Conservation (phyloP, 2,113 vertebrate genomes). For the Dendropsophus ebraccatus region DNA sequence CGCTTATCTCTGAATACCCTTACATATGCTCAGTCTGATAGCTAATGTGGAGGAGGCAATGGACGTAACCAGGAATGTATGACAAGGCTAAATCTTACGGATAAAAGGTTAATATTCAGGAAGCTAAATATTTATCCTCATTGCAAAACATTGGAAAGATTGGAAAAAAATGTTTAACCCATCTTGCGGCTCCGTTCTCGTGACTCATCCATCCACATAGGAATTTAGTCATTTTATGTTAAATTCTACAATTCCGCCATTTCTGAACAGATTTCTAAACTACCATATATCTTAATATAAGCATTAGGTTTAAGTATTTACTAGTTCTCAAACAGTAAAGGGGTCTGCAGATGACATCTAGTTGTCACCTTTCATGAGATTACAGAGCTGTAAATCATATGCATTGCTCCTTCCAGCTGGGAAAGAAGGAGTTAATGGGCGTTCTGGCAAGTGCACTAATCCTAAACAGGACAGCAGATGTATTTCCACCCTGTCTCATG, state of each 20-base stretch:
- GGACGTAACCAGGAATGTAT: neutral
- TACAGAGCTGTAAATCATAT: neutral
- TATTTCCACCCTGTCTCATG: neutral
- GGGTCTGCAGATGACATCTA: too few species aligned
- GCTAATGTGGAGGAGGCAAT: constrained; percentile 13
- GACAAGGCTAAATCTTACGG: constrained; percentile 38
- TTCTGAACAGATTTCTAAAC: neutral
- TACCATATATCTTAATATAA: too few species aligned
- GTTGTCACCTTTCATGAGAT: neutral
- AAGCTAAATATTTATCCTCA: constrained; percentile 62
- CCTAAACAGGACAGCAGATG: constrained; percentile 34
- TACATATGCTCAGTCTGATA: constrained; percentile 57
- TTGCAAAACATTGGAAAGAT: neutral
- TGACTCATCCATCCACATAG: neutral
- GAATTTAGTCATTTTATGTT: neutral
- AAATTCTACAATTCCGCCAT: neutral
- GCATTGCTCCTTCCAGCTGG: neutral
- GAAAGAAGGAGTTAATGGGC: constrained; percentile 25
- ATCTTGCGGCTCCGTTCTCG: neutral
- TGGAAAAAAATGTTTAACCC: neutral
- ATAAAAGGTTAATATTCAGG: constrained; percentile 60
- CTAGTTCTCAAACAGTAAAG: too few species aligned
- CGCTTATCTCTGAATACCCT: constrained; percentile 64
- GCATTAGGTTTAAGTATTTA: too few species aligned
- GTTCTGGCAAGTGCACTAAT: constrained; percentile 11